These are phyloP conservation scores for Glossosoma conforme DNA, from an alignment of 1,140 invertebrate genomes.

Conservation along the genomic window DNA sequence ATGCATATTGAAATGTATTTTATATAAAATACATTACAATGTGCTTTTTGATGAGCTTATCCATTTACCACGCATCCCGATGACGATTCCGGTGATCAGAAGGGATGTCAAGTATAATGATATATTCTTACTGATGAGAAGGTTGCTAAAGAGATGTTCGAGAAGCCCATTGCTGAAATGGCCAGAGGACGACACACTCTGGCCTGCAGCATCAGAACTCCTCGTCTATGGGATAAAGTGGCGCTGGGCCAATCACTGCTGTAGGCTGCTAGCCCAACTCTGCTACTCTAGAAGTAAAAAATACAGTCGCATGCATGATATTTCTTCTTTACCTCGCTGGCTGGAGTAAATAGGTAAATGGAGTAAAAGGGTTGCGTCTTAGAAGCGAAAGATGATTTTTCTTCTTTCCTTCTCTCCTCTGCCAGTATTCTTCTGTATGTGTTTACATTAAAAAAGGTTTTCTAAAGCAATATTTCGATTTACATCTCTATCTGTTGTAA, in stretches of 20 bases:
- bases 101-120: not conserved
- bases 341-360: too few relatives aligned
- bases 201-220: slow-evolving; percentile 21
- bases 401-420: too few relatives aligned
- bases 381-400: too few relatives aligned
- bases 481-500: too few relatives aligned
- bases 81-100: too few relatives aligned
- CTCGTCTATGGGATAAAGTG: not conserved
- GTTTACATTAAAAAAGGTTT: too few relatives aligned
- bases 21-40: not conserved
- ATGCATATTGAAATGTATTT: not conserved
- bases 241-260: not conserved
- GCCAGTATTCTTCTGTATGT: too few relatives aligned
- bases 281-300: not conserved
- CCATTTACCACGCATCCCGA: not conserved
- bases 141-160: slow-evolving; percentile 21
- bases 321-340: too few relatives aligned
- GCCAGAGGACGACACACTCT: slow-evolving; percentile 5
- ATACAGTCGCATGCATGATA: too few relatives aligned
- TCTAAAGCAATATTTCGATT: too few relatives aligned
- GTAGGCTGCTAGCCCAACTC: not conserved
- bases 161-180: slow-evolving; percentile 24
- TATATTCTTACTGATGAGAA: slow-evolving; percentile 22
- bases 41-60: not conserved
- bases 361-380: too few relatives aligned